Evolutionary conservation across 2,797 vertebrate species (phyloP), one percentile per base, ranked within the genome.

Genomic region (Neoniphon sammara): DNA sequence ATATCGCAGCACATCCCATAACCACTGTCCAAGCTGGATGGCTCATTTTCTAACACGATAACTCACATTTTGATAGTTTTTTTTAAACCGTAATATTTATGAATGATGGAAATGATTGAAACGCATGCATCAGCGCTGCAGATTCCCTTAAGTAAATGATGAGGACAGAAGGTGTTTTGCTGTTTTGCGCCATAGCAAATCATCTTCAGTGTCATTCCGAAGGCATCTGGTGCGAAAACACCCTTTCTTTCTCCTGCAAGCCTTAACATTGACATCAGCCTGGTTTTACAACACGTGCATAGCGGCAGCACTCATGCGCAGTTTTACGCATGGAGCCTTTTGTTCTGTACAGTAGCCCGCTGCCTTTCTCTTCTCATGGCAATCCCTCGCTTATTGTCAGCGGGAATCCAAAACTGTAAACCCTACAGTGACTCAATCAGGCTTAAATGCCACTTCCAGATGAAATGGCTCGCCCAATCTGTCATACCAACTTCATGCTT

Each of bases 331-430:
- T 57, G 1, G 73, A 79, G 77, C 80, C 86, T 85, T 91, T 91
- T 91, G 89, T 91, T 91, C 89, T 77, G 81, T 88, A 85, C 88
- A 85, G 86, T 85, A 82, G 59, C 44, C 55, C 49, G 14, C 61
- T 57, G 36, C 61, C 61, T 31, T 56, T 70, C 53, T 74, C 62
- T 75, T 61, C 47, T 61, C 69, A 46, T 78, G 49, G 73, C 80
- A 75, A 77, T 1, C 67, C 80, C 36, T 59, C 54, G 68, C 63
- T 74, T 80, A 78, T 63, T 76, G 64, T n/a, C 20, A 25, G 11
- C 60, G 25, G 23, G 64, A 3, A n/a, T 6, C 15, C 73, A 66
- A 57, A 65, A 73, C 73, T 73, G 81, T 69, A 79, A 72, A 82
- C 47, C 79, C 73, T 66, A 73, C 55, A 62, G 66, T 86, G 82